These are phyloP conservation scores for Unio pictorum DNA, from an alignment of 2,888 invertebrate species.

Conservation along the genomic window DNA sequence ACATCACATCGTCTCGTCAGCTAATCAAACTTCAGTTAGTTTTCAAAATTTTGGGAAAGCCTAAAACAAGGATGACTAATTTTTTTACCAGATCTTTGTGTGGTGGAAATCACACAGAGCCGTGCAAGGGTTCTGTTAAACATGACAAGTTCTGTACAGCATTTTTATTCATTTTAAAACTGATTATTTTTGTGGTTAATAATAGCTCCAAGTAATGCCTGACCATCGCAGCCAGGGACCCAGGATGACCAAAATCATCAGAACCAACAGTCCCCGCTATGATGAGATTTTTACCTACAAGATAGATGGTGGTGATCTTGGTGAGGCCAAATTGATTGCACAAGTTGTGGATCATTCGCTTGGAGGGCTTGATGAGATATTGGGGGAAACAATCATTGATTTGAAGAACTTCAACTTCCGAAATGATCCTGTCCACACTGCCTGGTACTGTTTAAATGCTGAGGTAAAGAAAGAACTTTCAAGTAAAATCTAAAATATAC, in stretches of 20 bases:
- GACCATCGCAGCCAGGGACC: conserved; percentile 45
- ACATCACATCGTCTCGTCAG: no score
- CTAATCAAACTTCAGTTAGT: no score
- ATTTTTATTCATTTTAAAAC: no score
- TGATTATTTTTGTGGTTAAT: conserved; percentile 2
- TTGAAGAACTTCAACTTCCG: conserved; percentile 53
- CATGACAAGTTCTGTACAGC: no score
- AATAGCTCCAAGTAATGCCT: conserved; percentile 55
- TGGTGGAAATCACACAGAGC: no score
- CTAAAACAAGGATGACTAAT: no score
- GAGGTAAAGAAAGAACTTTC: conserved; percentile 45
- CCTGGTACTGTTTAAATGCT: conserved; percentile 60
- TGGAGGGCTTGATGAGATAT: conserved; percentile 58
- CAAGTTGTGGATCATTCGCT: conserved; percentile 63
- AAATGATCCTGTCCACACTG: conserved; percentile 52
- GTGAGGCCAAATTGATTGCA: conserved; percentile 45
- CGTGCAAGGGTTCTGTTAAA: no score
- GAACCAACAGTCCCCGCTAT: conserved; percentile 56
- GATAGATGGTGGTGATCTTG: conserved; percentile 45
- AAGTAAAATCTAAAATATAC: neutral
- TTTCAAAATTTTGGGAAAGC: no score
- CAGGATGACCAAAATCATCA: conserved; percentile 46
- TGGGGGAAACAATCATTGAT: conserved; percentile 60
- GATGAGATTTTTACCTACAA: conserved; percentile 65
- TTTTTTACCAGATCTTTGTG: no score